Evolutionary conservation across 2,888 invertebrate species (phyloP), one percentile per base, ranked within the genome.

Genomic region (Netelia inedita): DNA sequence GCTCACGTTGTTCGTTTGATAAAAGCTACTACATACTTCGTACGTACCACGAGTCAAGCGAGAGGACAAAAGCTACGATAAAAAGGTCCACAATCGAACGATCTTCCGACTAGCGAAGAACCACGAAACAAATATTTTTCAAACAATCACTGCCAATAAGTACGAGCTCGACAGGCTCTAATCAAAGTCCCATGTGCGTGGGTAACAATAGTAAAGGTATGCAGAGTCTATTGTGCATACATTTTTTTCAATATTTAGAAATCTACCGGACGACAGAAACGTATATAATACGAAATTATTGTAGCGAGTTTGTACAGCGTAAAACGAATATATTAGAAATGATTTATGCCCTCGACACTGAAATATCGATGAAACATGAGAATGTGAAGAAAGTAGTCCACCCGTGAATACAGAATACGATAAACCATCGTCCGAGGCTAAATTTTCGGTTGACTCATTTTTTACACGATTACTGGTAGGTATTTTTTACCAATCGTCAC

Each of bases 131-230:
- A 11, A 61, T 63, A 19, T 61, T 57, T 41, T 75, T 73, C 69
- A 63, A 71, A 79, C 61, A 65, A 73, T 68, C 43, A 55, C 79
- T 43, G 50, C 11, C 28, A 43, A 65, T 19, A 63, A 28, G n/a
- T 74, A 71, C 65, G 76, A 72, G 71, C 73, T 78, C 46, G 16
- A 28, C 53, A 79, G 41, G 73, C 79, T 76, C 82, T 80, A 46
- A 46, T 46, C 46, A 46, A 46, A 72, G 73, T 72, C 74, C 59
- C 82, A 87, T 87, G 87, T 83, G 86, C 68, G 83, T 84, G 63
- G 85, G 79, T 79, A 86, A 86, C 59, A 75, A 75, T 55, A 84
- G 71, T 19, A 85, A 81, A 82, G 84, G 80, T 82, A 65, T 65
- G 65, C 35, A 35, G 9, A 66, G n/a, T 16, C 35, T 55, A 53